Evolutionary conservation across 2,113 vertebrate species (phyloP).

Genomic region (Cyprinodon tularosa): DNA sequence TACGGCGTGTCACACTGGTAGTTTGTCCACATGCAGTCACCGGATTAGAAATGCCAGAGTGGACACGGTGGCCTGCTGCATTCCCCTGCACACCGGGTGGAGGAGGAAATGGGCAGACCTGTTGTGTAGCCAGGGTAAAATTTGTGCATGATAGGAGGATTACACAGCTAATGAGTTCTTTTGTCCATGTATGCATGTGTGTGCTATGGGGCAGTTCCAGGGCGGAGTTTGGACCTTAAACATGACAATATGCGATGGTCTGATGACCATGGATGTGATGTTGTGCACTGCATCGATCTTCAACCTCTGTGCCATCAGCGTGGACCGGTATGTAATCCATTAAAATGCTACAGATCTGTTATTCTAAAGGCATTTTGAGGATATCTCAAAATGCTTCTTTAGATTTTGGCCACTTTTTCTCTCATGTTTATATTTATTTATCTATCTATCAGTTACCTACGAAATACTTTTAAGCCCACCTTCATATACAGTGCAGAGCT

Average conservation of each 20-base stretch:
- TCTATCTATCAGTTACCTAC: no score
- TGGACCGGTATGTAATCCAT: slow-evolving; percentile 81
- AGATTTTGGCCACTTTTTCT: neutral
- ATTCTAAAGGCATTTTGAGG: neutral
- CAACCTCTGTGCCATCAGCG: slow-evolving; percentile 93
- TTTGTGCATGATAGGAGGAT: slow-evolving; percentile 39
- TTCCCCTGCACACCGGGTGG: neutral
- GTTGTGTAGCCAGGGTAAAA: slow-evolving; percentile 4
- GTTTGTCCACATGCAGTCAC: neutral
- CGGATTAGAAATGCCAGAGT: slow-evolving; percentile 12
- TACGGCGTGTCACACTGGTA: neutral
- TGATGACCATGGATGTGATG: slow-evolving; percentile 97
- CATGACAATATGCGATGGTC: slow-evolving; percentile 83
- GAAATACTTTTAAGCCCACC: no score
- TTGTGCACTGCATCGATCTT: slow-evolving; percentile 95
- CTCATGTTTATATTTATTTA: neutral
- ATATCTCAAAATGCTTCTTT: neutral
- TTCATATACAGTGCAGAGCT: no score
- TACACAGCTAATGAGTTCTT: slow-evolving; percentile 12
- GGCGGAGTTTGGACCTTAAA: slow-evolving; percentile 89
- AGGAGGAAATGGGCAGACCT: neutral
- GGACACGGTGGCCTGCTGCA: neutral
- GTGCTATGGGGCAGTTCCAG: slow-evolving; percentile 84
- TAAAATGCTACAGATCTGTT: neutral
- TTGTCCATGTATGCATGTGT: slow-evolving; percentile 1